phyloP scores from a whole-genome alignment of 1,140 invertebrate genomes.

The Heliconius congener region DNA sequence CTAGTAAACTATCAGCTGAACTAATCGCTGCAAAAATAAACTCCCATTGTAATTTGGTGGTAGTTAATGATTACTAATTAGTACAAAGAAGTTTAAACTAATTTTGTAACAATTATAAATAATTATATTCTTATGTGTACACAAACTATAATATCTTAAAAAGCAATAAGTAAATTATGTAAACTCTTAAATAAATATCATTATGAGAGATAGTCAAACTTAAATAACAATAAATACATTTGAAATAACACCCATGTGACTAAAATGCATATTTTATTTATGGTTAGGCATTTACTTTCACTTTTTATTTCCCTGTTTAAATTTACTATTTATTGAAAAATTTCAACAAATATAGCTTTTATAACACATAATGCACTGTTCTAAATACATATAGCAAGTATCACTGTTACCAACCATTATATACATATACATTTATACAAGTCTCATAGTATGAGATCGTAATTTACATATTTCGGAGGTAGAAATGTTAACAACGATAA shows the following conservation, averaged over 20 bases:
- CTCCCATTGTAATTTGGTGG: background rate
- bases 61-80: background rate
- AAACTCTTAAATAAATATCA: background rate
- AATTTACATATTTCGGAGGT: conserved; percentile 20
- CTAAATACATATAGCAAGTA: conserved; percentile 16
- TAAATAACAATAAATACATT: background rate
- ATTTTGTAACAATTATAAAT: background rate
- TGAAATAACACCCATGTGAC: background rate
- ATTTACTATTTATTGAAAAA: background rate
- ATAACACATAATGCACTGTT: conserved; percentile 13
- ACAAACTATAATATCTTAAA: background rate
- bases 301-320: background rate
- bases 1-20: conserved; percentile 68
- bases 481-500: conserved; percentile 12
- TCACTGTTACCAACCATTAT: background rate
- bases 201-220: background rate
- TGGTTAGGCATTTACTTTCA: conserved; percentile 14
- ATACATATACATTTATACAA: conserved; percentile 2
- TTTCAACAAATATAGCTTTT: background rate
- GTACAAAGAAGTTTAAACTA: background rate
- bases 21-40: conserved; percentile 65
- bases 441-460: conserved; percentile 7
- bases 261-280: background rate
- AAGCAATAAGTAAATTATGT: background rate
- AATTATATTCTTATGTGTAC: background rate